A percentile compares a stretch with the other conserved stretches of the same genome.
phyloP scores from a whole-genome alignment of 2,113 vertebrate genomes.

The Electrona antarctica region DNA sequence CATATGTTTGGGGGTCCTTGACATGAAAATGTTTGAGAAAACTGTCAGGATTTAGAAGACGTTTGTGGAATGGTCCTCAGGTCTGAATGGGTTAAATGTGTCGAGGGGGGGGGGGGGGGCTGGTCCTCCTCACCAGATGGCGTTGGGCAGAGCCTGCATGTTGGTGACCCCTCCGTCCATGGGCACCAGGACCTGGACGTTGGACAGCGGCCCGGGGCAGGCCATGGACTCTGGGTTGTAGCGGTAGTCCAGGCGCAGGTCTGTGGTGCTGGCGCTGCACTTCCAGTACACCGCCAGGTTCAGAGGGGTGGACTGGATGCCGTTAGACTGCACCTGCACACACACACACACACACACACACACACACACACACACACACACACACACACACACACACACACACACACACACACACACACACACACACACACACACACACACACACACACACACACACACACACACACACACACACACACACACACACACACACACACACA shows the following conservation, averaged over 20 bases:
- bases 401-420: too few species aligned
- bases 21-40: background rate
- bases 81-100: background rate
- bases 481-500: too few species aligned
- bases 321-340: conserved; percentile 91
- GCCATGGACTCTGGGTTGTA: conserved; percentile 96
- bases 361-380: too few species aligned
- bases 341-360: too few species aligned
- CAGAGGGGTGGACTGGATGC: conserved; percentile 94
- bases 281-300: conserved; percentile 98
- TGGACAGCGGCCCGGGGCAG: conserved; percentile 82
- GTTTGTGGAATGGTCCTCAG: too few species aligned
- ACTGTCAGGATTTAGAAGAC: too few species aligned
- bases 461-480: too few species aligned
- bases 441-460: too few species aligned
- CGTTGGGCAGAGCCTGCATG: conserved; percentile 93
- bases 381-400: too few species aligned
- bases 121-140: conserved; percentile 86
- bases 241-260: conserved; percentile 93
- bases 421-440: too few species aligned
- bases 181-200: conserved; percentile 91
- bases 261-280: conserved; percentile 86
- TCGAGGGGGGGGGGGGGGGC: too few species aligned
- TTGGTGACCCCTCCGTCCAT: conserved; percentile 91
- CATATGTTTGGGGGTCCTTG: too few species aligned